Conservation (phyloP, 1,140 invertebrate species). For the Drosophila subpulchrella region DNA sequence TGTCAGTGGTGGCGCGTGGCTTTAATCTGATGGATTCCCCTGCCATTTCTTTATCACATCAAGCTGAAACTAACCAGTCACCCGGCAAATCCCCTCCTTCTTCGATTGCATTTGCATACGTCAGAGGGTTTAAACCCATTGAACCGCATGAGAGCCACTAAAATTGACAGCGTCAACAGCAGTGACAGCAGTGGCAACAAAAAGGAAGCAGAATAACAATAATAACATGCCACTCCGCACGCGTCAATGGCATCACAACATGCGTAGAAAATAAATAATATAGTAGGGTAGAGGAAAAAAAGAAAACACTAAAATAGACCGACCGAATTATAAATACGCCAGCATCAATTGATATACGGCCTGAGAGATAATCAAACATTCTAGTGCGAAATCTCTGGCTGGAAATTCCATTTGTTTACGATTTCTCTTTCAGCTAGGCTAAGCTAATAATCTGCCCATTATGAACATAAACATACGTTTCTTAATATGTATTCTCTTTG, state of each 20-base stretch:
- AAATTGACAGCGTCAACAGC: conserved; percentile 61
- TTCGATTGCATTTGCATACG: conserved; percentile 47
- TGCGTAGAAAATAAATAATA: conserved; percentile 62
- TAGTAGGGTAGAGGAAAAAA: conserved; percentile 1
- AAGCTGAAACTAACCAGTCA: background rate
- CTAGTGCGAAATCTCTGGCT: conserved; percentile 17
- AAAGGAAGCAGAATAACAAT: conserved; percentile 26
- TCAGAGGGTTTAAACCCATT: conserved; percentile 62
- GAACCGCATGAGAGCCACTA: conserved; percentile 66
- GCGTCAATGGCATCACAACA: conserved; percentile 61
- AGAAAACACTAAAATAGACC: conserved; percentile 18
- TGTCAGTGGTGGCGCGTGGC: conserved; percentile 34
- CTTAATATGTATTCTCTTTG: background rate
- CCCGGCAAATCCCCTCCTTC: background rate
- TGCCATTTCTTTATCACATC: conserved; percentile 2
- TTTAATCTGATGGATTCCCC: conserved; percentile 6
- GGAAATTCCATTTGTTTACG: conserved; percentile 27
- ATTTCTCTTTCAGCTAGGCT: background rate
- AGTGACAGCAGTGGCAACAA: conserved; percentile 15
- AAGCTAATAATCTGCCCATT: background rate
- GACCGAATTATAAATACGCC: conserved; percentile 50
- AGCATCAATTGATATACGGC: conserved; percentile 23
- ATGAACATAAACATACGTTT: background rate
- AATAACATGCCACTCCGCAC: conserved; percentile 54
- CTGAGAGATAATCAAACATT: conserved; percentile 24